Evolutionary conservation across 1,140 invertebrate genomes (phyloP).

Genomic region (Lerema accius): DNA sequence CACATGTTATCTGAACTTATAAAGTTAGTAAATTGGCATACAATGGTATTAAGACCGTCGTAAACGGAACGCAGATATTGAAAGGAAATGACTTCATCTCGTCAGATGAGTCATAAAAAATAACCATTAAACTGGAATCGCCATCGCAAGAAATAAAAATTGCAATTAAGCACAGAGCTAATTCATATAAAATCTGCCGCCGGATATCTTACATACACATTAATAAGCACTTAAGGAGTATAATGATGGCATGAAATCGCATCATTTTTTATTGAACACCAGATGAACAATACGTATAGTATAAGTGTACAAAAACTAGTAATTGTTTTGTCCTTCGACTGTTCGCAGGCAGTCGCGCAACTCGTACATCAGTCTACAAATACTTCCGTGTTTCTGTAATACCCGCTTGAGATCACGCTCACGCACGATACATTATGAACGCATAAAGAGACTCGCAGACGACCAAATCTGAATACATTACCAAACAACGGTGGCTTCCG

Average conservation of each 20-base stretch:
- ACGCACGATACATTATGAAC: slow-evolving; percentile 4
- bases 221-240: not conserved
- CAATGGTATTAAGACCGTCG: not conserved
- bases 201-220: slow-evolving; percentile 12
- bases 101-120: not conserved
- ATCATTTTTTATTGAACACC: slow-evolving; percentile 3
- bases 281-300: slow-evolving; percentile 4
- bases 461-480: too few relatives aligned
- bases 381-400: slow-evolving; percentile 15
- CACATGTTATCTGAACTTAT: too few relatives aligned
- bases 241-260: slow-evolving; percentile 1
- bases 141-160: slow-evolving; percentile 2
- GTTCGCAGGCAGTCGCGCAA: slow-evolving; percentile 25
- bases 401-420: not conserved
- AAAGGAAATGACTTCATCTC: slow-evolving; percentile 8
- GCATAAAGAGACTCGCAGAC: not conserved
- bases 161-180: not conserved
- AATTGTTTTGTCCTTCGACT: slow-evolving; percentile 18
- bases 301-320: slow-evolving; percentile 12
- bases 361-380: slow-evolving; percentile 8
- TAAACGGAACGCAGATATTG: not conserved
- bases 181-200: slow-evolving; percentile 16
- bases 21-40: slow-evolving; percentile 10
- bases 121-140: not conserved
- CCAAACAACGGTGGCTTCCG: too few relatives aligned